Conservation (phyloP, 2,888 invertebrate species). For the Melanotus villosus region DNA sequence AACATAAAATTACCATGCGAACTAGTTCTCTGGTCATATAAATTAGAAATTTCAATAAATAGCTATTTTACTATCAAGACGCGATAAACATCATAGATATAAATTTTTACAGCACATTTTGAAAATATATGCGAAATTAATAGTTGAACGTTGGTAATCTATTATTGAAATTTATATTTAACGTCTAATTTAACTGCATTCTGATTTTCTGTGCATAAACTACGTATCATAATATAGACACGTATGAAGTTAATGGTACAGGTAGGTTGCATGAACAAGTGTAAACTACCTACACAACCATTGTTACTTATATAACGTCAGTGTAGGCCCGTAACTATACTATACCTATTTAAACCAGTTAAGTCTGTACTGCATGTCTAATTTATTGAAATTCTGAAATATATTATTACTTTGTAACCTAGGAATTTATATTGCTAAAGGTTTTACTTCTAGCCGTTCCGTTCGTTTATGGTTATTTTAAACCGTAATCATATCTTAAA, state of each 20-base stretch:
- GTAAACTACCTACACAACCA: slow-evolving; percentile 9
- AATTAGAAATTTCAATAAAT: no score
- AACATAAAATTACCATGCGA: no score
- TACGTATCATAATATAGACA: slow-evolving; percentile 5
- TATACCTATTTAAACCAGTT: not conserved
- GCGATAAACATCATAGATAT: no score
- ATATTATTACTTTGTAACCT: not conserved
- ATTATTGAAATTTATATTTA: no score
- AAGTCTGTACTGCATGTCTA: not conserved
- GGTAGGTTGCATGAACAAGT: slow-evolving; percentile 12
- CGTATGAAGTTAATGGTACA: slow-evolving; percentile 3
- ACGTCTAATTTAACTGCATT: not conserved
- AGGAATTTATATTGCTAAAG: not conserved
- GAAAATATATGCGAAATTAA: no score
- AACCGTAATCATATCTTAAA: no score
- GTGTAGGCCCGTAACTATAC: not conserved
- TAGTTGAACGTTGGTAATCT: no score
- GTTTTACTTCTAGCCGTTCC: no score
- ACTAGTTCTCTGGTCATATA: no score
- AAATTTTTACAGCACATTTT: no score
- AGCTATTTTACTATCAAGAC: no score
- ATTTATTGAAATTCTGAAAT: not conserved
- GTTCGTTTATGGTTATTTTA: no score
- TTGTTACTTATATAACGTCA: slow-evolving; percentile 5
- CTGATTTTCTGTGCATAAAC: not conserved